Conservation (phyloP, 1,140 invertebrate genomes). For the Halesus radiatus region DNA sequence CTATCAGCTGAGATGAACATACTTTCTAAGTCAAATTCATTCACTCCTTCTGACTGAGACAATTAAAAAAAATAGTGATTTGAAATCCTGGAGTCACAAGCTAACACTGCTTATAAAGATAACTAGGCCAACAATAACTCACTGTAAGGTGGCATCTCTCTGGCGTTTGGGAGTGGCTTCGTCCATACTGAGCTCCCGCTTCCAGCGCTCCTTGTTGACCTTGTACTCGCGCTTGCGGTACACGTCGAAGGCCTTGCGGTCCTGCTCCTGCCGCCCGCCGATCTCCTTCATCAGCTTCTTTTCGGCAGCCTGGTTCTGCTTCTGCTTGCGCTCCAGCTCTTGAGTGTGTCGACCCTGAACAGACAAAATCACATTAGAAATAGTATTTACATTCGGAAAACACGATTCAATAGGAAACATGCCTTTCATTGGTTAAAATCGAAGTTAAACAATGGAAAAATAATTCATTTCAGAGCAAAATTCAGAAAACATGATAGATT, state of each 20-base stretch:
- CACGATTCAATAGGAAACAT: too few species aligned
- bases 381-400: too few species aligned
- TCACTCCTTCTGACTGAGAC: too few species aligned
- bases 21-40: too few species aligned
- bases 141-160: slow-evolving; percentile 90
- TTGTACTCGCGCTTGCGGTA: slow-evolving; percentile 99
- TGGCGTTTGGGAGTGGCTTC: slow-evolving; percentile 93
- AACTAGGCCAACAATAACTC: slow-evolving; percentile 59
- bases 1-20: too few species aligned
- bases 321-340: slow-evolving; percentile 90
- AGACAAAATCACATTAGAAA: not conserved
- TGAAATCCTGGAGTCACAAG: too few species aligned
- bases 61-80: too few species aligned
- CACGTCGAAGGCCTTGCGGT: slow-evolving; percentile 86
- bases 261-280: slow-evolving; percentile 87
- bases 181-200: slow-evolving; percentile 91
- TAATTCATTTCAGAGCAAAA: too few species aligned
- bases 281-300: slow-evolving; percentile 97
- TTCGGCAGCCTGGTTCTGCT: slow-evolving; percentile 90
- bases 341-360: slow-evolving; percentile 78
- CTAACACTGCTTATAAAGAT: too few species aligned
- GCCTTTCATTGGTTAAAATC: too few species aligned
- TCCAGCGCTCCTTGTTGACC: slow-evolving; percentile 96
- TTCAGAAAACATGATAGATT: too few species aligned
- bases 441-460: too few species aligned